Evolutionary conservation across 2,888 invertebrate genomes (phyloP).

Genomic region (Holacanthella duospinosa): DNA sequence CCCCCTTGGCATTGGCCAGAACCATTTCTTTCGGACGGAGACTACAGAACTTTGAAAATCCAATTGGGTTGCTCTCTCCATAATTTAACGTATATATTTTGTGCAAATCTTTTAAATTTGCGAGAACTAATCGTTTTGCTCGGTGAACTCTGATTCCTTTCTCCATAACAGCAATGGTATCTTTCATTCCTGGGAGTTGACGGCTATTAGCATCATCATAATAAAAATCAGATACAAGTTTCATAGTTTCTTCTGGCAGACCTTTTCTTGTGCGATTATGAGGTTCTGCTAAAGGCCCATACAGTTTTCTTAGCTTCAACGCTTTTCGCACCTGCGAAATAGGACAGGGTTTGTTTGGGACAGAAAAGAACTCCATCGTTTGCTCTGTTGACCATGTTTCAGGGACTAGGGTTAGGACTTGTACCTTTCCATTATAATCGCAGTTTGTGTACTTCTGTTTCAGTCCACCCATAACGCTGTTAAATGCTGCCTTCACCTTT

Average conservation of each 20-base stretch:
- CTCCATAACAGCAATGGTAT: not conserved
- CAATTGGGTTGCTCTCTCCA: not conserved
- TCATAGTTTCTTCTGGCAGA: not conserved
- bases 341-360: not conserved
- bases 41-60: not conserved
- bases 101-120: too few species aligned
- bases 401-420: not conserved
- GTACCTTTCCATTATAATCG: not conserved
- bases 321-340: not conserved
- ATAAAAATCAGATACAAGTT: not conserved
- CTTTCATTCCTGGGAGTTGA: not conserved
- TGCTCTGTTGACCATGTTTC: not conserved
- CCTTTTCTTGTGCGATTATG: not conserved
- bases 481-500: not conserved
- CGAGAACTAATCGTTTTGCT: not conserved
- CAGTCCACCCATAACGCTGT: not conserved
- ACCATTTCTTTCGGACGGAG: not conserved
- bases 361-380: not conserved
- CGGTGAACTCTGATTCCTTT: not conserved
- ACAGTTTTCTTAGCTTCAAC: not conserved
- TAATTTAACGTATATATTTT: not conserved
- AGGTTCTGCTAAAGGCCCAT: not conserved
- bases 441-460: not conserved
- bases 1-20: not conserved
- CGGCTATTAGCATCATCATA: not conserved